A percentile compares a stretch with the other conserved stretches of the same genome.
These are phyloP conservation scores for Triplophysa siluroides DNA, from an alignment of 2,113 vertebrate genomes.

Conservation along the genomic window DNA sequence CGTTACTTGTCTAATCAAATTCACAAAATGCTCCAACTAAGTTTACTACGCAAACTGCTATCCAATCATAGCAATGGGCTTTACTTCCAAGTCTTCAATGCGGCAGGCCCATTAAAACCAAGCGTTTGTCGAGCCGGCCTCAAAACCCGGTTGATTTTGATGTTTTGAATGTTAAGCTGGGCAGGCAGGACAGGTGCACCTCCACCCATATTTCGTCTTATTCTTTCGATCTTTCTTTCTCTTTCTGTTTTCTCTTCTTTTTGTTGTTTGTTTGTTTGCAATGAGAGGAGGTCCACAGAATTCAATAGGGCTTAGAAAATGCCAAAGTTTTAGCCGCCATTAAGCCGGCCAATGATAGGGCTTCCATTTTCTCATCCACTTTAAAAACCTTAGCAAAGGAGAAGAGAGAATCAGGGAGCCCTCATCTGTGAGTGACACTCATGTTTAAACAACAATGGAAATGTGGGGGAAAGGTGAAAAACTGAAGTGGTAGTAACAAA, in stretches of 20 bases:
- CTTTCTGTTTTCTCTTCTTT: not conserved
- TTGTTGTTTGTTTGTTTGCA: not conserved
- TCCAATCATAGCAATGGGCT: too few species aligned
- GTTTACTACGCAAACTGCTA: too few species aligned
- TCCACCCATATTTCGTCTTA: not conserved
- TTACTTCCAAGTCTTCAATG: too few species aligned
- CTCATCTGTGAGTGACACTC: not conserved
- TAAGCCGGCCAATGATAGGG: not conserved
- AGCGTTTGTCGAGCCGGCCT: too few species aligned
- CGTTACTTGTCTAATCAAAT: too few species aligned
- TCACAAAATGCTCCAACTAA: too few species aligned
- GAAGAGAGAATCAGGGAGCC: not conserved
- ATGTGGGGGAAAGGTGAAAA: too few species aligned
- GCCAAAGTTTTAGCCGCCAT: not conserved
- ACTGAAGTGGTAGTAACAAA: not conserved
- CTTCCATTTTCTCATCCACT: slow-evolving; percentile 15
- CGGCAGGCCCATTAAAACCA: too few species aligned
- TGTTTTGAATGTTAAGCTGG: too few species aligned
- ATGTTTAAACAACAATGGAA: not conserved
- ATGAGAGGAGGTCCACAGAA: slow-evolving; percentile 15
- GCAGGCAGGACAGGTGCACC: not conserved
- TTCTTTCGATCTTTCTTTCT: not conserved
- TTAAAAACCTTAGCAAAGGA: slow-evolving; percentile 4
- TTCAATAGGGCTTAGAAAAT: not conserved
- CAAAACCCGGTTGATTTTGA: too few species aligned